Percentiles rank a stretch among this genome's conserved stretches.
These are phyloP conservation scores for Micoletzkya japonica DNA, from an alignment of 2,888 invertebrate genomes.

Conservation along the genomic window DNA sequence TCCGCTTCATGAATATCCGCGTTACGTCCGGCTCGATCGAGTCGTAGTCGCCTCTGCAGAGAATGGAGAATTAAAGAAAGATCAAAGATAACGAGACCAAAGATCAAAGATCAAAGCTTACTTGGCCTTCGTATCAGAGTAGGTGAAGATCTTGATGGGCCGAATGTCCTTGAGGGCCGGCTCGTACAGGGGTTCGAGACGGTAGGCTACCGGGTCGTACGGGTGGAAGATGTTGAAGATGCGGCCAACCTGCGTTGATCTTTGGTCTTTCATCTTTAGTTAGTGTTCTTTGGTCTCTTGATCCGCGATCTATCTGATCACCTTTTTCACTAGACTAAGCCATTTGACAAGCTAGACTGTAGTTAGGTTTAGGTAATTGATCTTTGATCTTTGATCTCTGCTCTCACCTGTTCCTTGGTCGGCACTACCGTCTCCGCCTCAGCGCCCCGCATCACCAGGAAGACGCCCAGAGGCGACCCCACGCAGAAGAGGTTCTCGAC, in stretches of 20 bases:
- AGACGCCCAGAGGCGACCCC: slow-evolving; percentile 60
- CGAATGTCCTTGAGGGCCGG: slow-evolving; percentile 58
- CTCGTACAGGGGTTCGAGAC: slow-evolving; percentile 59
- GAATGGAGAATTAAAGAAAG: background rate
- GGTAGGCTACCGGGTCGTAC: slow-evolving; percentile 59
- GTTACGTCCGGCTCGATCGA: slow-evolving; percentile 52
- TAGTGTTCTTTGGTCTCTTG: too few relatives aligned
- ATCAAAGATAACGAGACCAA: background rate
- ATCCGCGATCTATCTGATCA: too few relatives aligned
- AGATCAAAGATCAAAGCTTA: slow-evolving; percentile 35
- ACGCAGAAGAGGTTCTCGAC: slow-evolving; percentile 60
- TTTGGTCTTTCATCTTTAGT: too few relatives aligned
- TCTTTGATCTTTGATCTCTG: background rate
- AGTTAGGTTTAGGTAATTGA: too few relatives aligned
- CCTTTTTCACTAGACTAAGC: background rate
- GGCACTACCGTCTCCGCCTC: slow-evolving; percentile 37
- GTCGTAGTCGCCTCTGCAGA: slow-evolving; percentile 37
- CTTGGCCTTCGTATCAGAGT: slow-evolving; percentile 32
- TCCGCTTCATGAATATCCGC: slow-evolving; percentile 56
- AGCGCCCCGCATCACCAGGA: slow-evolving; percentile 61
- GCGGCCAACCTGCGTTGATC: slow-evolving; percentile 42
- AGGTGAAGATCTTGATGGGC: slow-evolving; percentile 54
- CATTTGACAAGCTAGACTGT: background rate
- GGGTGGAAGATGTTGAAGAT: slow-evolving; percentile 61
- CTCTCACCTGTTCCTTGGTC: slow-evolving; percentile 6